Conservation (phyloP, 1,140 invertebrate species). For the Drosophila lini region DNA sequence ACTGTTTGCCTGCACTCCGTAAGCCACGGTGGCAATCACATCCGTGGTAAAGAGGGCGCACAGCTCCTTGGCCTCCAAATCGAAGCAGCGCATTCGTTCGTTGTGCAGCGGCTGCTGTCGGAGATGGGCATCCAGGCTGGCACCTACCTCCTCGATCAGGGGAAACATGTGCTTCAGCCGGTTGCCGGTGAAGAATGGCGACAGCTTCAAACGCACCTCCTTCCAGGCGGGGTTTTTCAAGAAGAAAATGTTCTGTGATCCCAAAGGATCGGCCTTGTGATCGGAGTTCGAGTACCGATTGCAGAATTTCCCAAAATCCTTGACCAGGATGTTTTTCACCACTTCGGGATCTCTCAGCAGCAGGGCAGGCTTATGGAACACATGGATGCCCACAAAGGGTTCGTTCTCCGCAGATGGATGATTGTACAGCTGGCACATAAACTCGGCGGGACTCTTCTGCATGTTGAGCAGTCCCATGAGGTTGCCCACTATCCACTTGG, state of each 20-base stretch:
- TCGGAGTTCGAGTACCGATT: slow-evolving; percentile 85
- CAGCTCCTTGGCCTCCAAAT: slow-evolving; percentile 85
- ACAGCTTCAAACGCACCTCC: slow-evolving; percentile 85
- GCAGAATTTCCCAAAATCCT: slow-evolving; percentile 84
- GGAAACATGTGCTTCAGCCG: slow-evolving; percentile 86
- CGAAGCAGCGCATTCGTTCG: slow-evolving; percentile 58
- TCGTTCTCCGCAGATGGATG: slow-evolving; percentile 61
- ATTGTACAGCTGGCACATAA: slow-evolving; percentile 65
- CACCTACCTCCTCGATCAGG: slow-evolving; percentile 83
- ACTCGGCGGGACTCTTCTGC: slow-evolving; percentile 64
- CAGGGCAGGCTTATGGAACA: slow-evolving; percentile 84
- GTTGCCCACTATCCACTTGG: slow-evolving; percentile 82
- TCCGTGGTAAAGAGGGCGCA: slow-evolving; percentile 86
- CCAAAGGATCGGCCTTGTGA: slow-evolving; percentile 79
- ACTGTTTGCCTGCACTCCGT: slow-evolving; percentile 86
- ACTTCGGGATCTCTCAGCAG: slow-evolving; percentile 85
- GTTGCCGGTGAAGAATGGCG: slow-evolving; percentile 86
- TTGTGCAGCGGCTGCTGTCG: slow-evolving; percentile 64
- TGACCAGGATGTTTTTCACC: slow-evolving; percentile 85
- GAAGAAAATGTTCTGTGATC: slow-evolving; percentile 78
- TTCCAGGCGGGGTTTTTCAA: slow-evolving; percentile 85
- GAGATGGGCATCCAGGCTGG: slow-evolving; percentile 68
- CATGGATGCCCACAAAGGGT: slow-evolving; percentile 84
- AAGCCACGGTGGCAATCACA: slow-evolving; percentile 87
- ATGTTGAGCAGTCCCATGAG: slow-evolving; percentile 65